Base-by-base conservation (phyloP, 2,888 invertebrate genomes). In the Lithosia quadra region DNA sequence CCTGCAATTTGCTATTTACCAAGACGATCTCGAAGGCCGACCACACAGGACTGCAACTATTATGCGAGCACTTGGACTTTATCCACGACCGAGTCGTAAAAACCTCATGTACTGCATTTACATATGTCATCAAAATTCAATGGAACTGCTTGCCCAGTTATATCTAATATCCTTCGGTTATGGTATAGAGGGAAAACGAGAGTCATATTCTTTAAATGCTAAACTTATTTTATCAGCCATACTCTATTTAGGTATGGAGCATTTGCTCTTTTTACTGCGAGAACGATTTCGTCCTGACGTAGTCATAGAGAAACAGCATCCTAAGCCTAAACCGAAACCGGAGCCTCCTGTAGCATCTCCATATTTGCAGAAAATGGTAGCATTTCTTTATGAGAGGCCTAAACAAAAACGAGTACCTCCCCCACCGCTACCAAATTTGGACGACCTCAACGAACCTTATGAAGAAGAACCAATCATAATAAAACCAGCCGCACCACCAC, bases 61-160 rank as follows among this genome's bases (percentile, higher is more conserved):
- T 28, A 87, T 95, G 76, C 80, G 78, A 49, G 68, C 75, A 15
- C 80, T 95, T 5, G 95, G 95, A 3, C 61, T 94, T 34, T 82
- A 80, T 55, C 92, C 93, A 3, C 84, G 81, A 2, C 93, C 93
- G 0, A 84, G 77, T 53, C 71, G 60, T 11, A 28, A 73, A 24
- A 92, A 92, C 56, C 86, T 94, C 4, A 88, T 93, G 90, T 84
- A 81, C 61, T 92, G 92, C 66, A 75, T 90, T n/a, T 84, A 86
- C 68, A 59, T 84, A 15, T 91, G 92, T 7, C 84, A 86, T 9
- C 72, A 89, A 2, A 93, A 94, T 64, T 87, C 93, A 2, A 94
- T 93, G 76, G 85, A 87, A 75, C 90, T 93, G 92, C 80, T 94
- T 1, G 90, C 93, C 28, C 87, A 92, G 62, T 76, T 94, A n/a